Conservation (phyloP, 1,140 invertebrate species). For the Tetragnatha versicolor region DNA sequence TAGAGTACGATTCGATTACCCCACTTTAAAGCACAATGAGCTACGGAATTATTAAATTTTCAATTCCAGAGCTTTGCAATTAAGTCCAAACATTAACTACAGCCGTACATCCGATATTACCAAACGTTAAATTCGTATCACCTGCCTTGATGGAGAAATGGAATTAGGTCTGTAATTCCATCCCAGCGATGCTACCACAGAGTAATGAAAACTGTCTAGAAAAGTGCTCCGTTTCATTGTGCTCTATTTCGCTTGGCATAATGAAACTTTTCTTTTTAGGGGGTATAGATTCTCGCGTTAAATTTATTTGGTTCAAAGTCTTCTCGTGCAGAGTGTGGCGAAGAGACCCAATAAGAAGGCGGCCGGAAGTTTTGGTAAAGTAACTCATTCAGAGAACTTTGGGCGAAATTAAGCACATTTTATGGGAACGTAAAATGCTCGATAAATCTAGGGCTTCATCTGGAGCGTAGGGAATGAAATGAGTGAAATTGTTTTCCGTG, state of each 20-base stretch:
- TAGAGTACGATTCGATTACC: too few species aligned
- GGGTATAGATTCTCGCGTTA: conserved; percentile 5
- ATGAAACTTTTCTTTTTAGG: conserved; percentile 22
- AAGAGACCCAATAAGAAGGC: conserved; percentile 21
- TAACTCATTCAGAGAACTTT: conserved; percentile 27
- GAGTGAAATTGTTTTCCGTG: too few species aligned
- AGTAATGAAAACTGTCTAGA: conserved; percentile 29
- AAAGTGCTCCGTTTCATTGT: conserved; percentile 22
- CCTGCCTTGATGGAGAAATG: too few species aligned
- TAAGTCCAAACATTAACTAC: too few species aligned
- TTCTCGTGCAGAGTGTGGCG: conserved; percentile 17
- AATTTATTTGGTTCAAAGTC: conserved; percentile 29
- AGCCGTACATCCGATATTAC: too few species aligned
- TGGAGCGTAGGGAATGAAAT: neutral
- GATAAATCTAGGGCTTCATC: conserved; percentile 31
- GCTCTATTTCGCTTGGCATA: neutral
- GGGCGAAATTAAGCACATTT: conserved; percentile 35
- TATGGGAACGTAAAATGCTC: conserved; percentile 36
- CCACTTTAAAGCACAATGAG: too few species aligned
- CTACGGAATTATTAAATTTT: too few species aligned
- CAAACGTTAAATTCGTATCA: too few species aligned
- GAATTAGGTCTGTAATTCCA: conserved; percentile 8
- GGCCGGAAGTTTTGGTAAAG: conserved; percentile 20
- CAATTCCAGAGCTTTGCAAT: too few species aligned
- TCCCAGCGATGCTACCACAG: neutral